These are phyloP conservation scores for Chiropotes sagulatus DNA, from an alignment of 2,797 vertebrate species.

Conservation along the genomic window DNA sequence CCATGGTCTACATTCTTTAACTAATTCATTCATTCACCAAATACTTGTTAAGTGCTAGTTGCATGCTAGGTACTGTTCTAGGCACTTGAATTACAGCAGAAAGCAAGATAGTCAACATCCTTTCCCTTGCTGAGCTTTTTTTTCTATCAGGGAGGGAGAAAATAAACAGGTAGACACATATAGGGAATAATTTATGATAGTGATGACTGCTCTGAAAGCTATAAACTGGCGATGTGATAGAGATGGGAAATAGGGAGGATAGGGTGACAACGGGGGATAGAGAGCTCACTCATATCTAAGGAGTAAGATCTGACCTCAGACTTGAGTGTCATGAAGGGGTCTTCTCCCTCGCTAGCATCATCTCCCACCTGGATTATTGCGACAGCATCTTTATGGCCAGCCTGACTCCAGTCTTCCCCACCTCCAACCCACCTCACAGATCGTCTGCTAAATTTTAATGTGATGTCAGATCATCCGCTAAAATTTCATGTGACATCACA, in stretches of 20 bases:
- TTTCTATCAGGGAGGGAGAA: not conserved
- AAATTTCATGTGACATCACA: not conserved
- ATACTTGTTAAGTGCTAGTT: not conserved
- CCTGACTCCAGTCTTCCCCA: not conserved
- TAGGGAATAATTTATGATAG: not conserved
- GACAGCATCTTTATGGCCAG: not conserved
- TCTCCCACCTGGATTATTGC: not conserved
- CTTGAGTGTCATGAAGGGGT: not conserved
- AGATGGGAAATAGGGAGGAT: not conserved
- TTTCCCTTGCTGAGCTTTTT: not conserved
- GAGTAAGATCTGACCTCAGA: not conserved
- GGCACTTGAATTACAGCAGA: not conserved
- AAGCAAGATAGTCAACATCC: not conserved
- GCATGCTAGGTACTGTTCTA: not conserved
- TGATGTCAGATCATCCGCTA: not conserved
- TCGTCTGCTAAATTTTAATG: not conserved
- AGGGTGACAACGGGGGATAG: not conserved
- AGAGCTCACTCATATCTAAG: not conserved
- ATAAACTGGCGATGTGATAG: not conserved
- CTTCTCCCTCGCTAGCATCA: not conserved
- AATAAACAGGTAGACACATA: not conserved
- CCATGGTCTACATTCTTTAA: not conserved
- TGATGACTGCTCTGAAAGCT: not conserved
- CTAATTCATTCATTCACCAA: not conserved
- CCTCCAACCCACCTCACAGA: no score